A percentile compares a stretch with the other conserved stretches of the same genome.
Conservation (phyloP, 2,113 vertebrate genomes). For the Acanthochromis polyacanthus region DNA sequence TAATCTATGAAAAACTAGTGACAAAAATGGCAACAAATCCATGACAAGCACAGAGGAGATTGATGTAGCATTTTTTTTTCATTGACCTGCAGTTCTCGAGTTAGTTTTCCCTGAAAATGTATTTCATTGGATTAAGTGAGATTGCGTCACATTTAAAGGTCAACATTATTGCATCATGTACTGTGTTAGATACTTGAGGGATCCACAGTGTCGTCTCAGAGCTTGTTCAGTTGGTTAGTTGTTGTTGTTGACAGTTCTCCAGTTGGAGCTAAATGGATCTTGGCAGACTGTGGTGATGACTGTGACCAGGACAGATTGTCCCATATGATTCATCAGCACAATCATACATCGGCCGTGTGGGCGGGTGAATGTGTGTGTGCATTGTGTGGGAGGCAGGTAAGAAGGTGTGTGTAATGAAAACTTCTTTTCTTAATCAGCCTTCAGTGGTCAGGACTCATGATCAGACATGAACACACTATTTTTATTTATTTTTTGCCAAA, state of each 20-base stretch:
- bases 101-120: too few relatives aligned
- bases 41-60: too few relatives aligned
- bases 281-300: constrained; percentile 57
- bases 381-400: constrained; percentile 3
- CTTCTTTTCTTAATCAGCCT: too few relatives aligned
- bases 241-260: constrained; percentile 53
- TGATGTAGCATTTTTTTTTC: too few relatives aligned
- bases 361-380: constrained; percentile 6
- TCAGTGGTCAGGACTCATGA: too few relatives aligned
- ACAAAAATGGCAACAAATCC: too few relatives aligned
- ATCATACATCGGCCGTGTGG: constrained; percentile 29
- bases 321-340: constrained; percentile 69
- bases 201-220: background rate
- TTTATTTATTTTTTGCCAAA: too few relatives aligned
- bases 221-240: background rate
- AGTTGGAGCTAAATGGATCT: constrained; percentile 49
- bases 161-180: background rate
- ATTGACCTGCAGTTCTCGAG: too few relatives aligned
- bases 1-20: too few relatives aligned
- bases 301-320: constrained; percentile 71
- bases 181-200: background rate
- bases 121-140: background rate
- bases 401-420: too few relatives aligned
- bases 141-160: constrained; percentile 2
- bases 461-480: too few relatives aligned